phyloP scores from a whole-genome alignment of 2,797 vertebrate species.

The Cryptoblepharus egeriae region DNA sequence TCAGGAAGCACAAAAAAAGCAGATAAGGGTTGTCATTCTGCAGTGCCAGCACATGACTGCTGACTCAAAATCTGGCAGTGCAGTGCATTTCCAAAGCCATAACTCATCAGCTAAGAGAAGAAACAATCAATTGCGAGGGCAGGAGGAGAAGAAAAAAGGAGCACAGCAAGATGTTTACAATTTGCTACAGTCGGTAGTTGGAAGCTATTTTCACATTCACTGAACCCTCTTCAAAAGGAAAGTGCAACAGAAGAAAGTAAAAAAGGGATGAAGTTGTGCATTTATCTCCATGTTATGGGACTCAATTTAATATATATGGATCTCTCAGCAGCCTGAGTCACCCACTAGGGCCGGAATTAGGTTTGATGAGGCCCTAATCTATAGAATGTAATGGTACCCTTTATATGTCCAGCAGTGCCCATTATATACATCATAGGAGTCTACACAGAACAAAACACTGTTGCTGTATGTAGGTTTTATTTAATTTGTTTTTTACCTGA shows the following conservation, averaged over 20 bases:
- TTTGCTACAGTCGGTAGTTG: not conserved
- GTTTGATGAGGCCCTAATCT: too few species aligned
- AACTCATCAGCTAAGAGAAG: constrained; percentile 40
- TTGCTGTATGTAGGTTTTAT: too few species aligned
- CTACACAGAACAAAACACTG: too few species aligned
- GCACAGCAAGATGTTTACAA: not conserved
- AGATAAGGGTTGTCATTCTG: constrained; percentile 51
- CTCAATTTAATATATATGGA: too few species aligned
- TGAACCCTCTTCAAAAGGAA: constrained; percentile 34
- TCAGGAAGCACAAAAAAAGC: constrained; percentile 49
- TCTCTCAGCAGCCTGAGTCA: too few species aligned
- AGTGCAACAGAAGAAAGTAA: not conserved
- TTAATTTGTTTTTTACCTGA: too few species aligned
- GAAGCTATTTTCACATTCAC: constrained; percentile 11
- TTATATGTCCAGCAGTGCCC: too few species aligned
- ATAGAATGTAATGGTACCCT: too few species aligned
- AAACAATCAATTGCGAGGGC: constrained; percentile 11
- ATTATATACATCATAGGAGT: too few species aligned
- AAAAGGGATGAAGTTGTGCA: too few species aligned
- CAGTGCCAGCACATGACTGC: constrained; percentile 42
- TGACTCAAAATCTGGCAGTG: constrained; percentile 29
- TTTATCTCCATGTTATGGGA: too few species aligned
- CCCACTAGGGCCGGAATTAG: too few species aligned
- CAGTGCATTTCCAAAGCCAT: constrained; percentile 39
- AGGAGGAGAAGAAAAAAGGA: constrained; percentile 23